Evolutionary conservation across 2,113 vertebrate genomes (phyloP), one percentile per base, ranked within the genome.

Genomic region (Apodemus speciosus): DNA sequence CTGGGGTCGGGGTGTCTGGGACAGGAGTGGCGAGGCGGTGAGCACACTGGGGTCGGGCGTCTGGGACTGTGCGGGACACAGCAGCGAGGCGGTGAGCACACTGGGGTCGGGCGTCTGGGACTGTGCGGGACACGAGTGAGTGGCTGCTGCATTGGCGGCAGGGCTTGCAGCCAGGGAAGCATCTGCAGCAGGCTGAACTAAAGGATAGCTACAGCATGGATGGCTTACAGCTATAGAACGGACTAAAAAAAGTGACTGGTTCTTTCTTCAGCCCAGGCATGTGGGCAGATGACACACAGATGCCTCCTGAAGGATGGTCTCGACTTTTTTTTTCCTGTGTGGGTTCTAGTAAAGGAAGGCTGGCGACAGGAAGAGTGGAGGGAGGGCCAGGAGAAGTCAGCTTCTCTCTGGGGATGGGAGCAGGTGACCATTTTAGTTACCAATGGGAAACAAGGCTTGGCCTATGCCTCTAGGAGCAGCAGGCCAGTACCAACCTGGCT

Each of bases 401-500:
- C 32, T 68, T 2, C 35, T n/a, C 69, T 43, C 71, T 93, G 76
- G 51, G 43, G 9, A 30, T 38, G 51, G 84, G 49, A 75, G 51
- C 27, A 69, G n/a, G 18, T 43, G 43, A 53, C 35, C 35, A 23
- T 32, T 77, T 92, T 30, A 53, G 71, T 79, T 46, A n/a, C 53
- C 18, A 23, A 43, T 14, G 51, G 79, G 66, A 81, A 87, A 38
- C 66, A 51, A 60, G 73, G 49, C 60, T 38, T 56, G 87, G 58
- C 32, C 6, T 66, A 40, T 90, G 30, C 77, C 27, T 92, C 73
- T 96, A 99, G 99, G 99, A 99, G 97, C 99, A 99, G 96, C 99
- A 99, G 93, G 98, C 98, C 96, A 99, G 98, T 98, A 98, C 98
- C 96, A 99, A 98, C 95, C 53, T 98, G 80, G 97, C 98, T 68